A percentile compares a stretch with the other conserved stretches of the same genome.
Conservation (phyloP, 2,797 vertebrate species). For the Pampus argenteus region DNA sequence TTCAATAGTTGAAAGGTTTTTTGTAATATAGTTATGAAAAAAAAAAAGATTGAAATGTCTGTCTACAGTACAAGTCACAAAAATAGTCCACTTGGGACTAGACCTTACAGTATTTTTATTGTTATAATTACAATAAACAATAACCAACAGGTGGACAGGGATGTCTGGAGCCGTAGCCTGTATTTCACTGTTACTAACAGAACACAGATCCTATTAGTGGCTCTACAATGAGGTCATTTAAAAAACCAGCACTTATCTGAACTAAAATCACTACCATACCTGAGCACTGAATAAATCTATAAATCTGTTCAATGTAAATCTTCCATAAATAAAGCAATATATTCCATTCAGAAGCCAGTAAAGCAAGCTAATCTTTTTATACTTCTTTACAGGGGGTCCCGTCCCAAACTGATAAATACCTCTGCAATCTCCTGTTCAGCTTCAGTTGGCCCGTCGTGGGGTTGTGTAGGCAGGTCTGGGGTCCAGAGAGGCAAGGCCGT, state of each 20-base stretch:
- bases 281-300: neutral
- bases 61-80: neutral
- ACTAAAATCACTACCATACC: neutral
- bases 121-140: neutral
- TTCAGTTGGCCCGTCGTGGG: neutral
- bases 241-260: slow-evolving; percentile 6
- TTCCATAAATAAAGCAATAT: neutral
- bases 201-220: neutral
- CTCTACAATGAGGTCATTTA: neutral
- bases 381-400: neutral
- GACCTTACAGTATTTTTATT: neutral
- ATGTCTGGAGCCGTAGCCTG: neutral
- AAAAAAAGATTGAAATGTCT: neutral
- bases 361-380: neutral
- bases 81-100: neutral
- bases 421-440: slow-evolving; percentile 1
- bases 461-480: neutral
- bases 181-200: neutral
- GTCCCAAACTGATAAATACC: neutral
- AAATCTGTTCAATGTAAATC: slow-evolving; percentile 2
- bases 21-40: neutral
- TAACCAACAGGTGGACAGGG: neutral
- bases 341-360: neutral
- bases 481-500: slow-evolving; percentile 42
- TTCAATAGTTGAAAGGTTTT: too few relatives aligned